Percentiles rank a stretch among this genome's conserved stretches.
phyloP scores from a whole-genome alignment of 2,797 vertebrate genomes.

The Poecilia gillii region DNA sequence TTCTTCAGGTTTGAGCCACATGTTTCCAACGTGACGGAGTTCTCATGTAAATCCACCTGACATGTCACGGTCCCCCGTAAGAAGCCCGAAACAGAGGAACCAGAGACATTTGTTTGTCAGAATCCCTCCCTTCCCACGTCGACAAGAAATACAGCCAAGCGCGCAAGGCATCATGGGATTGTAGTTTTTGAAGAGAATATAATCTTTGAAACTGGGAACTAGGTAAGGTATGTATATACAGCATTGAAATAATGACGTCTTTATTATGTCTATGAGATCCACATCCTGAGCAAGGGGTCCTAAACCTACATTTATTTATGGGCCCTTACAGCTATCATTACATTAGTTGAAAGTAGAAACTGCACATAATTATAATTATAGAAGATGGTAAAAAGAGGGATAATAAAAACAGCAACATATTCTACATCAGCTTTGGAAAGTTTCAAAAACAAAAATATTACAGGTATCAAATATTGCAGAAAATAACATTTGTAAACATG shows the following conservation, averaged over 20 bases:
- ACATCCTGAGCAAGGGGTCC: not conserved
- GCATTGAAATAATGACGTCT: no score
- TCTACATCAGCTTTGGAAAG: not conserved
- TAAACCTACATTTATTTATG: not conserved
- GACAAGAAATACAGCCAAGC: slow-evolving; percentile 77
- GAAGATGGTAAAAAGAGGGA: not conserved
- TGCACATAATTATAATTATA: not conserved
- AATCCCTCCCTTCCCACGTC: slow-evolving; percentile 83
- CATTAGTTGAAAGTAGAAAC: no score
- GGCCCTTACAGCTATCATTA: not conserved
- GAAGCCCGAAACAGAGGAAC: slow-evolving; percentile 63
- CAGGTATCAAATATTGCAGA: not conserved
- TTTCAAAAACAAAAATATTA: not conserved
- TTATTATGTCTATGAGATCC: not conserved
- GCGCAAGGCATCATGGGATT: slow-evolving; percentile 75
- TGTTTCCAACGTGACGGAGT: slow-evolving; percentile 66
- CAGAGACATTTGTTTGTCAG: slow-evolving; percentile 77
- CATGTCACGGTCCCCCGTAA: slow-evolving; percentile 69
- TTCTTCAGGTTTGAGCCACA: slow-evolving; percentile 98
- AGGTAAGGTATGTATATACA: not conserved
- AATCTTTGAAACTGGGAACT: not conserved
- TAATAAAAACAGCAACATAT: not conserved
- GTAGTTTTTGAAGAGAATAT: slow-evolving; percentile 77
- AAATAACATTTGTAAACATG: not conserved
- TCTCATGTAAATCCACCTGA: slow-evolving; percentile 42